Conservation (phyloP, 1,140 invertebrate genomes). For the Dolichoris vasculosae region DNA sequence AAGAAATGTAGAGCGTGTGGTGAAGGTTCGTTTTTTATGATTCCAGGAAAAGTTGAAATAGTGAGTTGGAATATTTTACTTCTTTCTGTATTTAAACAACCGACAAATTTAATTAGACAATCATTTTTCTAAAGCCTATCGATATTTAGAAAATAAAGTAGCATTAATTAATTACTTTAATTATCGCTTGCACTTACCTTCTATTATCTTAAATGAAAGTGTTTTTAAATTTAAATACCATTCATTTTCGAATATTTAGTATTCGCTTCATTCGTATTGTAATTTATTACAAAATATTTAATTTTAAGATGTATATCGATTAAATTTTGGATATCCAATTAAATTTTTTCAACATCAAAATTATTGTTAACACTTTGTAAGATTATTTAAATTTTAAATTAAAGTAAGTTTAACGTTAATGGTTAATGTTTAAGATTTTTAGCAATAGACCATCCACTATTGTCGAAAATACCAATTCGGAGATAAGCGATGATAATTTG, state of each 20-base stretch:
- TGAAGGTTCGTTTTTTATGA: conserved; percentile 69
- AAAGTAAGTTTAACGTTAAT: background rate
- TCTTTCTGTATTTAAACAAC: background rate
- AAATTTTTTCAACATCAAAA: no score
- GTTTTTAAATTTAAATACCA: no score
- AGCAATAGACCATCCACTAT: background rate
- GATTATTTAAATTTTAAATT: background rate
- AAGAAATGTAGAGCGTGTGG: conserved; percentile 74
- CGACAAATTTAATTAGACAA: background rate
- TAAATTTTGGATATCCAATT: no score
- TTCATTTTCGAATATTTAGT: no score
- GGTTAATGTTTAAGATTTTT: background rate
- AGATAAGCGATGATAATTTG: background rate
- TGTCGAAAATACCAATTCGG: background rate
- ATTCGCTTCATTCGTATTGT: no score
- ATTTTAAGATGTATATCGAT: background rate
- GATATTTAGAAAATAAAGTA: background rate
- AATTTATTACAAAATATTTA: no score
- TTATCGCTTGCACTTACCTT: no score
- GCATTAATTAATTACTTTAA: no score
- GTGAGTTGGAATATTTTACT: background rate
- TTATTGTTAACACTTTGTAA: background rate
- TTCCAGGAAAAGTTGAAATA: conserved; percentile 54
- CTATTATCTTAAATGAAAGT: no score
- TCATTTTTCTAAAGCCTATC: background rate